Conservation (phyloP, 2,888 invertebrate species). For the Caenorhabditis sp. region DNA sequence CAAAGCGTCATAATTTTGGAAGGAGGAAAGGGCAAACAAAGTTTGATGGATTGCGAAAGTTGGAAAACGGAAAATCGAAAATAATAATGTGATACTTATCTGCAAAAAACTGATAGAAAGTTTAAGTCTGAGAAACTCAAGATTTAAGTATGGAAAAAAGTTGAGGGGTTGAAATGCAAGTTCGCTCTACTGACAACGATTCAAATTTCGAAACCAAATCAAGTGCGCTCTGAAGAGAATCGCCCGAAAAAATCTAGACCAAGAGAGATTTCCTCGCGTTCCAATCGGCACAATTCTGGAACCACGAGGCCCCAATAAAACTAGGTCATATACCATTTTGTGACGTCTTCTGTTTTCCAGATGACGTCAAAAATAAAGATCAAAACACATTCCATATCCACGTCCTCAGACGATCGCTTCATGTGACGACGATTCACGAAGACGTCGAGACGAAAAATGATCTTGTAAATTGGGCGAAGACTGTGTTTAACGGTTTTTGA, state of each 20-base stretch:
- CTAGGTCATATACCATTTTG: constrained; percentile 41
- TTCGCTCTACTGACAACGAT: too few species aligned
- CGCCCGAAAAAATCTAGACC: too few species aligned
- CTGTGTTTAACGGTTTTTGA: constrained; percentile 25
- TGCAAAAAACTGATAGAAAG: too few species aligned
- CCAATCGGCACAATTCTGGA: background rate
- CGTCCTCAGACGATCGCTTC: constrained; percentile 31
- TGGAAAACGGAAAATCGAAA: background rate
- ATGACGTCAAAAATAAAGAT: constrained; percentile 41
- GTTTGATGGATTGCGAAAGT: constrained; percentile 11
- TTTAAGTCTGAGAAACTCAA: too few species aligned
- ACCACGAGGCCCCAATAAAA: constrained; percentile 21
- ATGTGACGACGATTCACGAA: constrained; percentile 16
- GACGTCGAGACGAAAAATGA: constrained; percentile 28
- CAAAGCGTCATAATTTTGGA: constrained; percentile 21
- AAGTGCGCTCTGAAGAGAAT: too few species aligned
- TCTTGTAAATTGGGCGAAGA: constrained; percentile 53
- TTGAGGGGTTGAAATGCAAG: too few species aligned
- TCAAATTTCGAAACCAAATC: too few species aligned
- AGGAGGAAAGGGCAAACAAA: background rate
- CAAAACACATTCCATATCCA: constrained; percentile 37
- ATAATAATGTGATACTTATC: too few species aligned
- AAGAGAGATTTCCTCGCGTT: too few species aligned
- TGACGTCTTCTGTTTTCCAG: constrained; percentile 12
- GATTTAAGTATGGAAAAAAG: too few species aligned